These are phyloP conservation scores for Graptemys geographica DNA, from an alignment of 2,797 vertebrate species.

Conservation along the genomic window DNA sequence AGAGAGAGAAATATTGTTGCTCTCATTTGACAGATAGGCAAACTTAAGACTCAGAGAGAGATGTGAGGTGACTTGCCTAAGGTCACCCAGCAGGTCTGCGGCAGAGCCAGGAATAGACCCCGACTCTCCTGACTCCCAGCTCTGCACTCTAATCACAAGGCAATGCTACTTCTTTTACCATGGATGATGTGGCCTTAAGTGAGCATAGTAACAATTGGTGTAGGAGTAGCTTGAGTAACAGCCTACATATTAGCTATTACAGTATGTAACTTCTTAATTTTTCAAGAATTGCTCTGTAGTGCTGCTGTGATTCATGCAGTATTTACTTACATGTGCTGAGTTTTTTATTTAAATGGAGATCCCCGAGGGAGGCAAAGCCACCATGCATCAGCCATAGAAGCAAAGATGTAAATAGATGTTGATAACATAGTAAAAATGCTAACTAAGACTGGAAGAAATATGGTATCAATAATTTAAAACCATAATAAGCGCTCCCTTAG, in stretches of 20 bases:
- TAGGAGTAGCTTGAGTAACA: background rate
- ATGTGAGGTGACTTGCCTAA: background rate
- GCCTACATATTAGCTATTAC: fast-evolving
- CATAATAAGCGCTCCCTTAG: background rate
- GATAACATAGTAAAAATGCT: background rate
- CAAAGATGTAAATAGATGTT: background rate
- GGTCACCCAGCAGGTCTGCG: background rate
- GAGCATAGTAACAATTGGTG: background rate
- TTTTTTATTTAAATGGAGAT: background rate
- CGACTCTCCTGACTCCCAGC: fast-evolving
- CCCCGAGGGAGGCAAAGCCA: background rate
- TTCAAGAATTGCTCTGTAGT: background rate
- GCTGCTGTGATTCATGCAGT: background rate
- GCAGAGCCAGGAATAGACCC: background rate
- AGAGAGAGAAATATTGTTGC: background rate
- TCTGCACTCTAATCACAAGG: background rate
- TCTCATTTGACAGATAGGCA: background rate
- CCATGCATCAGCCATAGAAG: background rate
- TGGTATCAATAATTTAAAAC: background rate
- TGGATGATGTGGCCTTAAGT: background rate
- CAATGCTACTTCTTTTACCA: background rate
- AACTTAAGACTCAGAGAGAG: background rate
- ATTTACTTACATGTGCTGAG: background rate
- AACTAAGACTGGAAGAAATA: background rate
- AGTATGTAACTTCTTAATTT: background rate